Base-by-base conservation (phyloP, 2,888 invertebrate genomes). In the Mesodorylaimus sp. region DNA sequence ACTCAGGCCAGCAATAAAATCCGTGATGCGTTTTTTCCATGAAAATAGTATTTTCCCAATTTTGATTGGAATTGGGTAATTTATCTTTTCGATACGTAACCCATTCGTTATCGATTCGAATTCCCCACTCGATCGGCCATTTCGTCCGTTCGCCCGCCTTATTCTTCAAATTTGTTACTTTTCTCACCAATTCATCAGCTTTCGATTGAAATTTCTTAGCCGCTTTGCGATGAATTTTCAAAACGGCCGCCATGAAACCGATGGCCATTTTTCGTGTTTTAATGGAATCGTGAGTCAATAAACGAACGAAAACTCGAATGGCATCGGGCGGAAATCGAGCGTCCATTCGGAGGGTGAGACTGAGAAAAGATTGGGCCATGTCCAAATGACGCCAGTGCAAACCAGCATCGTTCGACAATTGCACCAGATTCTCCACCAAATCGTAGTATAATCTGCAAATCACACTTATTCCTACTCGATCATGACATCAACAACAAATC, bases 361-460 rank as follows among this genome's bases (percentile, higher is more conserved):
- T 74, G 7, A 87, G 68, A 69, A 86, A 77, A 54, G 77, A 76
- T 65, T 83, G 75, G 0, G 79, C 79, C 66, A 85, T 75, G 55
- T 79, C 75, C 47, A 79, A 74, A 55, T 83, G 82, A 45, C 84
- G 77, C 88, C 88, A 87, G 64, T 82, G 83, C 24, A 81, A 79
- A 45, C 38, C 43, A 24, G 51, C 21, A 24, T 46, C 42, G 27
- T 24, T 47, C 23, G 53, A 48, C 42, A 54, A 42, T 2, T 3
- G 25, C 24, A 43, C 23, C 32, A 49, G 47, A 16, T 49, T 29
- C 2, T 45, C n/a, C 13, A 54, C 27, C 38, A 53, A 46, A 21
- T 48, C 42, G 28, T 51, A 41, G 25, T 51, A 53, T n/a, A 29
- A 29, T 2, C 53, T 53, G 24, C 3, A 50, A 47, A 48, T 5